Conservation (phyloP, 2,888 invertebrate species). For the Stenoptilia bipunctidactyla region DNA sequence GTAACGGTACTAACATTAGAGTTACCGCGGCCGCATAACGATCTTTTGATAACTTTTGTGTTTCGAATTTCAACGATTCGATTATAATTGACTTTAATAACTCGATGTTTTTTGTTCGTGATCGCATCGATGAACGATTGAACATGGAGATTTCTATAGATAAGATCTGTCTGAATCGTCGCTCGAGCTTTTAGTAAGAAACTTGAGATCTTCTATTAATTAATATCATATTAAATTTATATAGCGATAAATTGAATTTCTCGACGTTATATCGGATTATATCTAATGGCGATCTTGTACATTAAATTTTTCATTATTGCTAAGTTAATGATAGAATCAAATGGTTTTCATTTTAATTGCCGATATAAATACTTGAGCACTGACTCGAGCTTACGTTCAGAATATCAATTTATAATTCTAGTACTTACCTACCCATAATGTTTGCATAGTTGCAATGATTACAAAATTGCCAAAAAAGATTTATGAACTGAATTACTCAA, state of each 20-base stretch:
- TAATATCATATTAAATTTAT: constrained; percentile 1
- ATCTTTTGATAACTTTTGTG: constrained; percentile 51
- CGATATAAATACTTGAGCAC: too few species aligned
- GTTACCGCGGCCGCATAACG: constrained; percentile 35
- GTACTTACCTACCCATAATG: too few species aligned
- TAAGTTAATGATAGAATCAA: too few species aligned
- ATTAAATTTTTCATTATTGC: too few species aligned
- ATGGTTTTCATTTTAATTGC: too few species aligned
- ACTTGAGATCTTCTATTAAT: neutral
- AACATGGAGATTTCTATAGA: constrained; percentile 1
- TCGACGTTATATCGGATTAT: neutral
- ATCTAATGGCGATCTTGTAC: too few species aligned
- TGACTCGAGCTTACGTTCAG: too few species aligned
- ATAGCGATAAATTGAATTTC: neutral
- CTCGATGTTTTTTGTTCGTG: constrained; percentile 21
- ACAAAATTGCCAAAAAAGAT: too few species aligned
- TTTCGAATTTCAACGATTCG: constrained; percentile 32
- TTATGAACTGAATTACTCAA: too few species aligned
- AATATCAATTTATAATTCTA: too few species aligned
- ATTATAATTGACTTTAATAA: constrained; percentile 35
- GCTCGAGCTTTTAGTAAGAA: neutral
- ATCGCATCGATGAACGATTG: neutral
- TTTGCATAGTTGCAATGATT: too few species aligned
- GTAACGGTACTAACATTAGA: constrained; percentile 37
- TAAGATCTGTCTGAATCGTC: neutral